Conservation (phyloP, 1,140 invertebrate species). For the Meloidogyne floridensis region DNA sequence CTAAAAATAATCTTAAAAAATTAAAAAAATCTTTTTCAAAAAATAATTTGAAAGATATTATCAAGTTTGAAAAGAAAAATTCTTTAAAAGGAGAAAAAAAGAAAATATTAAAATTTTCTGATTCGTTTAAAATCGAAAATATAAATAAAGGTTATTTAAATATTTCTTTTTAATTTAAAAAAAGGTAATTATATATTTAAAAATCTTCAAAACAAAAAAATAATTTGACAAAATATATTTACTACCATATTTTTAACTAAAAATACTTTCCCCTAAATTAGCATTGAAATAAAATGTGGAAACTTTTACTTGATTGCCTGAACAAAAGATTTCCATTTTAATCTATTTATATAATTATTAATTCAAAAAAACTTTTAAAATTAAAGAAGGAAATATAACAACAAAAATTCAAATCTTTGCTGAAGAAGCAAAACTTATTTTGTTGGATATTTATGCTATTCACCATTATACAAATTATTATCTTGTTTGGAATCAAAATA, state of each 20-base stretch:
- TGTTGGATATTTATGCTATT: slow-evolving; percentile 9
- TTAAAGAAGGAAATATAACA: no score
- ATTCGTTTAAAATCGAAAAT: not conserved
- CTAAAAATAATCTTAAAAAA: not conserved
- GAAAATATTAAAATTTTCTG: not conserved
- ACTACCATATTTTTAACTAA: no score
- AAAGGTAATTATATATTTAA: no score
- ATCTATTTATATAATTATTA: no score
- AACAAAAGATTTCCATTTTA: no score
- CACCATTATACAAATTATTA: slow-evolving; percentile 7
- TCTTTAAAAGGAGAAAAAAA: not conserved
- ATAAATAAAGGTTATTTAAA: not conserved
- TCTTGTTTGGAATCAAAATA: not conserved
- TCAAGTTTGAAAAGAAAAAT: not conserved
- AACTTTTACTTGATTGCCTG: no score
- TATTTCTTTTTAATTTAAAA: no score
- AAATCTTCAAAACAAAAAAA: no score
- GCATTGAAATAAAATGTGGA: no score
- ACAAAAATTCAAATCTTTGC: not conserved
- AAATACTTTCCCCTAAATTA: no score
- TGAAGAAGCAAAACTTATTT: not conserved
- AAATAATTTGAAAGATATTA: not conserved
- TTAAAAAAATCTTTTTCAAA: not conserved
- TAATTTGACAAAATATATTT: no score
- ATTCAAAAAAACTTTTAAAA: no score